A percentile compares a stretch with the other conserved stretches of the same genome.
These are phyloP conservation scores for Heliopora coerulea DNA, from an alignment of 92 coral and sea anemone genomes.

Conservation along the genomic window DNA sequence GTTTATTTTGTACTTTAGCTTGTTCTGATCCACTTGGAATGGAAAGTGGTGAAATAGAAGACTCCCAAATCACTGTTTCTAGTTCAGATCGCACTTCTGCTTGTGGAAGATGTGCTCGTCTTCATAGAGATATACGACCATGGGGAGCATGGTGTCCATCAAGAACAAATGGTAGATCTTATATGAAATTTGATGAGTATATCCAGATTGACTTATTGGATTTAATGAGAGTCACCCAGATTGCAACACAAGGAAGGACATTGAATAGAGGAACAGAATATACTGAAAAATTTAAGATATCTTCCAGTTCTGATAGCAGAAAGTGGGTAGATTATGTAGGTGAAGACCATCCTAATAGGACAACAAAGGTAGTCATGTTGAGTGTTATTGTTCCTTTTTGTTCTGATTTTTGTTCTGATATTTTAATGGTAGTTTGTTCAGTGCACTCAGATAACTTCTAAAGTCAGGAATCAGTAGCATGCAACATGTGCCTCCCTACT, in stretches of 20 bases:
- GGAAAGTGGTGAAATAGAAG: conserved; percentile 64
- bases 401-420: too few species aligned
- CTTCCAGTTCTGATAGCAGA: conserved; percentile 39
- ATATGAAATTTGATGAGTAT: conserved; percentile 52
- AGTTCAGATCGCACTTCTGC: conserved; percentile 1
- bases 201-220: conserved; percentile 50
- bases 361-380: background rate
- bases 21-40: conserved; percentile 62
- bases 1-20: background rate
- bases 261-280: conserved; percentile 45
- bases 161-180: background rate
- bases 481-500: too few species aligned
- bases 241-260: conserved; percentile 68
- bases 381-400: too few species aligned
- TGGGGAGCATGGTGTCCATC: conserved; percentile 79
- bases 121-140: conserved; percentile 21
- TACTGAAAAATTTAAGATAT: conserved; percentile 47
- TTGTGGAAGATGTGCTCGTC: conserved; percentile 56
- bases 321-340: background rate
- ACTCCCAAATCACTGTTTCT: conserved; percentile 59
- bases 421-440: too few species aligned
- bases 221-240: conserved; percentile 54
- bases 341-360: background rate
- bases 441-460: too few species aligned
- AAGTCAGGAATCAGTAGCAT: too few species aligned